Evolutionary conservation across 2,113 vertebrate genomes (phyloP).

Genomic region (Platycercus adscitus): DNA sequence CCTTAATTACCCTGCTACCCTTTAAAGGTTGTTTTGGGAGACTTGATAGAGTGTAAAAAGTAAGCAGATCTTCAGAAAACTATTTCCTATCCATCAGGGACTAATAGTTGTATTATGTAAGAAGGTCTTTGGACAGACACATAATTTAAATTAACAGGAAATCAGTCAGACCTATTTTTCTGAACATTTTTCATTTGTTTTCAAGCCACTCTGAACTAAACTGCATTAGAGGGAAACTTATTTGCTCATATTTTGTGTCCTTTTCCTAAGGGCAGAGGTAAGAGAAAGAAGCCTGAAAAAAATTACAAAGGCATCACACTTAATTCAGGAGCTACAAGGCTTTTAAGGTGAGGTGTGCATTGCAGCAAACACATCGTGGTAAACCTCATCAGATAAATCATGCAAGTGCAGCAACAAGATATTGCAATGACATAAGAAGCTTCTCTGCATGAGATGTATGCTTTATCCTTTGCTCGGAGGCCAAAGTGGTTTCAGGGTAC

Average conservation of each 20-base stretch:
- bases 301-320: not conserved
- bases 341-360: not conserved
- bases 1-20: conserved; percentile 10
- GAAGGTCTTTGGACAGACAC: not conserved
- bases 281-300: not conserved
- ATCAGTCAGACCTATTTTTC: not conserved
- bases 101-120: not conserved
- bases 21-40: conserved; percentile 25
- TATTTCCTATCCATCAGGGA: not conserved
- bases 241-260: not conserved
- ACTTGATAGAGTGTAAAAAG: not conserved
- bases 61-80: not conserved
- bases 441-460: rapidly evolving
- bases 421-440: not conserved
- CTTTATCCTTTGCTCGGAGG: not conserved
- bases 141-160: not conserved
- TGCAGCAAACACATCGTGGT: not conserved
- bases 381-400: not conserved
- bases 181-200: not conserved
- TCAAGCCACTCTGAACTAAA: not conserved
- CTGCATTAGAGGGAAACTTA: not conserved
- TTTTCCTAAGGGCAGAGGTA: not conserved
- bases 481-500: not conserved
- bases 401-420: not conserved
- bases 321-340: not conserved